Conservation (phyloP, 2,113 vertebrate genomes). For the Varanus komodoensis region DNA sequence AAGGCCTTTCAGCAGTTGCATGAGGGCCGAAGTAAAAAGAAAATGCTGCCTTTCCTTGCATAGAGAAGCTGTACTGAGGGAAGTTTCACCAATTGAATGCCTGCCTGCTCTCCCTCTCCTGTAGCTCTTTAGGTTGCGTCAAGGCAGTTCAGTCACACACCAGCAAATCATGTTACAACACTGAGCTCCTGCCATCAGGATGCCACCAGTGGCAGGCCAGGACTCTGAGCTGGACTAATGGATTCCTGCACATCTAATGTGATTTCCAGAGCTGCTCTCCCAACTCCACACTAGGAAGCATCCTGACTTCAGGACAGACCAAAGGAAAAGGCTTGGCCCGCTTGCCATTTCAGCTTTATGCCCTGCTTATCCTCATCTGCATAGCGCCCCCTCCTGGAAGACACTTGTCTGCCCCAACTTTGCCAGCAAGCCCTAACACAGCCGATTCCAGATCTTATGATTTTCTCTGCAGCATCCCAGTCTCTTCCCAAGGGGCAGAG, state of each 20-base stretch:
- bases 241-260: conserved; percentile 14
- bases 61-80: not conserved
- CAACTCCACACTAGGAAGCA: not conserved
- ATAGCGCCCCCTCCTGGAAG: not conserved
- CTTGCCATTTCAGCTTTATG: not conserved
- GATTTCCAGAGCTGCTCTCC: conserved; percentile 1
- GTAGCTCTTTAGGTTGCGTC: not conserved
- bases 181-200: not conserved
- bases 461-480: not conserved
- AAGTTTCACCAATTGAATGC: not conserved
- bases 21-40: not conserved
- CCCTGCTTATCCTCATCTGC: not conserved
- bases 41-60: not conserved
- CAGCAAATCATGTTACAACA: conserved; percentile 14
- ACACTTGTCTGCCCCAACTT: too few relatives aligned
- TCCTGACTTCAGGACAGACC: not conserved
- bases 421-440: not conserved
- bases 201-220: not conserved
- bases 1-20: not conserved
- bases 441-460: not conserved
- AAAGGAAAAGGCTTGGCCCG: not conserved
- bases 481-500: not conserved
- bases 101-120: not conserved
- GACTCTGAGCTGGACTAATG: conserved; percentile 33
- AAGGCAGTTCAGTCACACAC: not conserved